Conservation (phyloP, 2,113 vertebrate species). For the Labeo rohita region DNA sequence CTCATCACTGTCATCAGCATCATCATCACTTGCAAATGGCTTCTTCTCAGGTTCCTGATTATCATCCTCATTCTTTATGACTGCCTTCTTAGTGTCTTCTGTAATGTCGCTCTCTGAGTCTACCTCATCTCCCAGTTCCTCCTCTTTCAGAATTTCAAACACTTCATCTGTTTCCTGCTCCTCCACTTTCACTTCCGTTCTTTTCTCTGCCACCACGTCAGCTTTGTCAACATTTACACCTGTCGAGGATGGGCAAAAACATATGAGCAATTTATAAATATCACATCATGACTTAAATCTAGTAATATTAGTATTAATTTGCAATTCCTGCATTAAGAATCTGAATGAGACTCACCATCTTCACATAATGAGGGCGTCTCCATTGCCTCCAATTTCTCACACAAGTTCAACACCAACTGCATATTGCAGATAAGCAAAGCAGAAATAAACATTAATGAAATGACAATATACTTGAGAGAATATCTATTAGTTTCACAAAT, state of each 20-base stretch:
- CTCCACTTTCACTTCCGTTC: slow-evolving; percentile 46
- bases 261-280: not conserved
- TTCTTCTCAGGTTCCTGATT: slow-evolving; percentile 41
- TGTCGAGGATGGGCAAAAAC: not conserved
- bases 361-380: slow-evolving; percentile 64
- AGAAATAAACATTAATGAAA: not conserved
- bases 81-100: slow-evolving; percentile 28
- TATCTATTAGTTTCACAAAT: not conserved
- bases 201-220: slow-evolving; percentile 6
- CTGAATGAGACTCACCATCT: slow-evolving; percentile 71
- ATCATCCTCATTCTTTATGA: slow-evolving; percentile 54
- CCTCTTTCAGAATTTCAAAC: slow-evolving; percentile 36
- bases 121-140: slow-evolving; percentile 10
- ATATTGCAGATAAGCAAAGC: not conserved
- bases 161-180: not conserved
- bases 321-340: not conserved
- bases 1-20: slow-evolving; percentile 30
- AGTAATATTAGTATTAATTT: no score
- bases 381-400: slow-evolving; percentile 75
- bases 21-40: slow-evolving; percentile 33
- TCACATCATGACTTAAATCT: not conserved
- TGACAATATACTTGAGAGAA: not conserved
- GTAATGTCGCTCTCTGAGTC: not conserved
- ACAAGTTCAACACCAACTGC: slow-evolving; percentile 78
- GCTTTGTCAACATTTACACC: slow-evolving; percentile 21